Evolutionary conservation across 2,113 vertebrate genomes (phyloP).

Genomic region (Halichoerus grypus): DNA sequence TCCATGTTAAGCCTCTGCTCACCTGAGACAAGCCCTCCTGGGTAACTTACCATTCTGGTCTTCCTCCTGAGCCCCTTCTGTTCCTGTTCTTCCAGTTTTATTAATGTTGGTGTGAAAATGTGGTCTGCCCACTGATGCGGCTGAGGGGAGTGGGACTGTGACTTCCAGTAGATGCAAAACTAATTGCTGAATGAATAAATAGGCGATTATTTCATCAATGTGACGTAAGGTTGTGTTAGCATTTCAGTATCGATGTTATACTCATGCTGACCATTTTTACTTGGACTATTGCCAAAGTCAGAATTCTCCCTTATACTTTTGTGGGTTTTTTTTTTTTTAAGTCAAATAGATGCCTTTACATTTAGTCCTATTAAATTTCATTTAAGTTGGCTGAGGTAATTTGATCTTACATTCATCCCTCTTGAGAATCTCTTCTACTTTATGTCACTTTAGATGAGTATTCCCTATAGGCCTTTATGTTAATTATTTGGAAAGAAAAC

Average conservation of each 20-base stretch:
- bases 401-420: neutral
- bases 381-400: neutral
- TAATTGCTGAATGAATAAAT: neutral
- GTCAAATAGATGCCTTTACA: neutral
- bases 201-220: neutral
- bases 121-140: neutral
- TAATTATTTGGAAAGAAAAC: neutral
- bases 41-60: neutral
- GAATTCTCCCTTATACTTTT: neutral
- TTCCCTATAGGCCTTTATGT: neutral
- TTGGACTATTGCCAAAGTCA: neutral
- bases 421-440: neutral
- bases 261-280: neutral
- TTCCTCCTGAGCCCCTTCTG: neutral
- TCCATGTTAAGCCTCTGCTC: neutral
- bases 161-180: neutral
- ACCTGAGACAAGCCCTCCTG: neutral
- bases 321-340: neutral
- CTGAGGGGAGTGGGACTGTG: neutral
- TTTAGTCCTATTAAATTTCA: conserved; percentile 24
- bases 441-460: neutral
- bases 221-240: neutral
- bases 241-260: neutral
- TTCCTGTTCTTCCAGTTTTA: neutral
- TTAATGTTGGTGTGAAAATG: neutral